These are phyloP conservation scores for Melanargia galathea DNA, from an alignment of 2,888 invertebrate species.

Conservation along the genomic window DNA sequence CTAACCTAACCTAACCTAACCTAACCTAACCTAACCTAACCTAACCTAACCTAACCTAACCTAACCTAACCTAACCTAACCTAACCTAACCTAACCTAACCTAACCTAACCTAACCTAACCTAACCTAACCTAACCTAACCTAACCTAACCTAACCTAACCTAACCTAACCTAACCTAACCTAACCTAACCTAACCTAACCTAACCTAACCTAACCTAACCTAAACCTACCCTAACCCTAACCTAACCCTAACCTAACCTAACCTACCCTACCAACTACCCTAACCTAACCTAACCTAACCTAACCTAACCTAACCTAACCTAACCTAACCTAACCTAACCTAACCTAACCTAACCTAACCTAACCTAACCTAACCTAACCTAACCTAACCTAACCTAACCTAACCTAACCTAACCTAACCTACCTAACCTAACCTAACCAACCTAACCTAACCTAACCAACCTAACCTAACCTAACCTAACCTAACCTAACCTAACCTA, in stretches of 20 bases:
- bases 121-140: conserved; percentile 38
- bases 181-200: conserved; percentile 38
- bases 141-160: conserved; percentile 38
- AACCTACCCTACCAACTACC: conserved; percentile 24
- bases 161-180: conserved; percentile 38
- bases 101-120: conserved; percentile 36
- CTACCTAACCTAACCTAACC: conserved; percentile 22
- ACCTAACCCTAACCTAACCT: conserved; percentile 24
- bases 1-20: conserved; percentile 44
- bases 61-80: conserved; percentile 40
- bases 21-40: conserved; percentile 44
- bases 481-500: too few species aligned
- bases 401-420: conserved; percentile 15
- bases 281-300: conserved; percentile 33
- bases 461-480: conserved; percentile 36
- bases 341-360: conserved; percentile 32
- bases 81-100: conserved; percentile 36
- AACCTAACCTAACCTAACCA: conserved; percentile 40
- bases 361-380: conserved; percentile 32
- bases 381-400: conserved; percentile 30
- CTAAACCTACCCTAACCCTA: conserved; percentile 40
- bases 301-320: conserved; percentile 32
- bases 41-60: conserved; percentile 43
- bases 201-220: conserved; percentile 38
- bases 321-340: conserved; percentile 32